Base-by-base conservation (phyloP, 2,113 vertebrate genomes). In the Callocephalon fimbriatum region DNA sequence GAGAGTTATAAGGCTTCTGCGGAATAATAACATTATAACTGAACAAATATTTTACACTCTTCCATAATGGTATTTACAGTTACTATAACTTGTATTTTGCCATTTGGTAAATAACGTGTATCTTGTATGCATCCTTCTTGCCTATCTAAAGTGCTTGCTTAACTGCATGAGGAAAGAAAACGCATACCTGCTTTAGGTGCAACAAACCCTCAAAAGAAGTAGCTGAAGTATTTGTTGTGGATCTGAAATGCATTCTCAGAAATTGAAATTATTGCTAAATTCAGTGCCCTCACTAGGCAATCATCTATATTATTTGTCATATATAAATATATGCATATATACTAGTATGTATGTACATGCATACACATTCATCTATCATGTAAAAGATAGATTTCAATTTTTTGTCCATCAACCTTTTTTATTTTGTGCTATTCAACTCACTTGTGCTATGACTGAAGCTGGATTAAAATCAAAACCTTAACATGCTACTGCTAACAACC, bases 31-130 rank as follows among this genome's bases (percentile, higher is more conserved):
- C 59, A 96, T 96, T 90, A 95, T 93, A 96, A 97, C 62, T 86
- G 94, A 98, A 98, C 96, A 97, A 97, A 97, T 97, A 98, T 95
- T 97, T 97, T 97, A 98, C 97, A 98, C 87, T 98, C 98, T 96
- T 87, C 56, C 66, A 32, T 63, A 90, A 81, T 51, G 89, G n/a
- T 98, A 97, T 97, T 96, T 98, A 98, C 98, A 98, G 70, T 93
- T 32, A 72, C 89, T 95, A 74, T 78, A 90, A 93, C 88, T 91
- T 87, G 54, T 90, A 81, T 77, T 88, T 56, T 84, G 91, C 91
- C 80, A 61, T 86, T 90, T 96, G 97, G 97, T 94, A 74, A 91
- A 89, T 82, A 65, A 78, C 17, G 44, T 66, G 94, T 87, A 61
- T 87, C 71, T 51, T 38, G 92, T 90, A 95, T 86, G 85, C 96